phyloP scores from a whole-genome alignment of 1,140 invertebrate genomes.

The Chionoecetes opilio region DNA sequence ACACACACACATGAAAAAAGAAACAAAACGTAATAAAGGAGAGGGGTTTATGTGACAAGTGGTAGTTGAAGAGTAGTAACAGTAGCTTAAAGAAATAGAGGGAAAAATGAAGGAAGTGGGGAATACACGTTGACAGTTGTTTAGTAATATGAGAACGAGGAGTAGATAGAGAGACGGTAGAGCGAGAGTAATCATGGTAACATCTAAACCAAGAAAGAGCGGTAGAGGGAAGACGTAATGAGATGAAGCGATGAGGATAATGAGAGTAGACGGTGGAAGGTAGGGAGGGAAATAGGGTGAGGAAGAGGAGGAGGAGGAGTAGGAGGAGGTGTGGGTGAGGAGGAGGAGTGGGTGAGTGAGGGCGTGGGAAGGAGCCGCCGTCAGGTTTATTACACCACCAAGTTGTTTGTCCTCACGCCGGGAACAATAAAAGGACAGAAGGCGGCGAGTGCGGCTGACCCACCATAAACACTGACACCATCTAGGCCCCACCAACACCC shows the following conservation, averaged over 20 bases:
- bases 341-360: not conserved
- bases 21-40: not conserved
- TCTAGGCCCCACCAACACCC: not conserved
- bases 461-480: conserved; percentile 35
- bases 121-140: not conserved
- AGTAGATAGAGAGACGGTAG: no score
- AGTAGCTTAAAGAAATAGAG: not conserved
- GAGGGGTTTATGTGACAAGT: not conserved
- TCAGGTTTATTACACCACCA: not conserved
- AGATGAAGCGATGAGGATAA: not conserved
- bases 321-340: not conserved
- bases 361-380: not conserved
- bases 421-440: conserved; percentile 11
- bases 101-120: not conserved
- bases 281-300: not conserved
- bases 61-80: no score
- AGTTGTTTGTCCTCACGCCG: conserved; percentile 14
- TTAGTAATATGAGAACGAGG: not conserved
- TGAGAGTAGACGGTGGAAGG: not conserved
- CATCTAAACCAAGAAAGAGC: not conserved
- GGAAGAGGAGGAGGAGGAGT: not conserved
- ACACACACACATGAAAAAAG: no score
- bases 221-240: not conserved
- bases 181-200: no score
- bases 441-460: not conserved